These are phyloP conservation scores for Gymnorhina tibicen DNA, from an alignment of 2,113 vertebrate species.

Conservation along the genomic window DNA sequence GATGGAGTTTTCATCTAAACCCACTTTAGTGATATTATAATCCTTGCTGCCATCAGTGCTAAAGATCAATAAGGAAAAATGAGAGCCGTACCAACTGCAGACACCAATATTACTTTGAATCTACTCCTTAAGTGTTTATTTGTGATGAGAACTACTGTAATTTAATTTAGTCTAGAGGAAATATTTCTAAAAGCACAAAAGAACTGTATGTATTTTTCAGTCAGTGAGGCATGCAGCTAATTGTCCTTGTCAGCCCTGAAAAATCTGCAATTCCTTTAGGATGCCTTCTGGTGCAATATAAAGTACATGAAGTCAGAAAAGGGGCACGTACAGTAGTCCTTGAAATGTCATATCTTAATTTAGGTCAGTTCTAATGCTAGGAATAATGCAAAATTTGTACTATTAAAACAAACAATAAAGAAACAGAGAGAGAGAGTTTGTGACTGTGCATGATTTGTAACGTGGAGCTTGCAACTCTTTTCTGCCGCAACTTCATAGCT, in stretches of 20 bases:
- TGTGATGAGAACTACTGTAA: background rate
- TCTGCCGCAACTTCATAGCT: background rate
- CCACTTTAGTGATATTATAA: background rate
- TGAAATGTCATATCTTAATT: background rate
- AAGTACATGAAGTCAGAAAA: background rate
- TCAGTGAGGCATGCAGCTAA: background rate
- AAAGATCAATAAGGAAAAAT: background rate
- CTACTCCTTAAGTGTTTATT: background rate
- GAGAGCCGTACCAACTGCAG: background rate
- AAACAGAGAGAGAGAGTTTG: background rate
- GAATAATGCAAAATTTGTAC: background rate
- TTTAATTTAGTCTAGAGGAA: background rate
- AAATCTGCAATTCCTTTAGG: constrained; percentile 8
- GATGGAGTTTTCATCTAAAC: background rate
- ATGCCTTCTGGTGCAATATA: background rate
- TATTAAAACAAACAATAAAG: background rate
- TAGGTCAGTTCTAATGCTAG: background rate
- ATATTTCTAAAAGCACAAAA: background rate
- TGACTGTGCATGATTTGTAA: background rate
- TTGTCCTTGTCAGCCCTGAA: background rate
- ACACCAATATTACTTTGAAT: background rate
- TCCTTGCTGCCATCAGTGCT: background rate
- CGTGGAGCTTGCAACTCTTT: background rate
- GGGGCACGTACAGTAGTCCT: background rate
- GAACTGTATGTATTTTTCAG: background rate